phyloP scores from a whole-genome alignment of 2,113 vertebrate species.

The Pitta sordida region DNA sequence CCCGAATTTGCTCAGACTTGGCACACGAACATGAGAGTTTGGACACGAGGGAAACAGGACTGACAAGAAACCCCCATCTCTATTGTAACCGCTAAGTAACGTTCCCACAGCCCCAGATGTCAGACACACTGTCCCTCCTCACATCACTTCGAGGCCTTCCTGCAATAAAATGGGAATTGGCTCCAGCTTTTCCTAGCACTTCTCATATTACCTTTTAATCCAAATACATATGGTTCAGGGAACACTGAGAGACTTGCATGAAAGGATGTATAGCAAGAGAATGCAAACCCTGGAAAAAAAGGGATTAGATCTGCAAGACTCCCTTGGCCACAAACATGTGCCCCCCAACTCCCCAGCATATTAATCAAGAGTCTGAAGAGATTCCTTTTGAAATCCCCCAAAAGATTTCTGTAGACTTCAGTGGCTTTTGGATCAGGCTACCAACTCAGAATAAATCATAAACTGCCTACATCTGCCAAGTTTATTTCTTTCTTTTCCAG shows the following conservation, averaged over 20 bases:
- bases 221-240: slow-evolving; percentile 46
- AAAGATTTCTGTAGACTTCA: slow-evolving; percentile 40
- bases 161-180: slow-evolving; percentile 43
- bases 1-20: background rate
- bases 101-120: background rate
- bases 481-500: slow-evolving; percentile 47
- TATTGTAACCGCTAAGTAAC: background rate
- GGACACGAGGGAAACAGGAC: background rate
- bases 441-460: slow-evolving; percentile 56
- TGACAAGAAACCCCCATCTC: background rate
- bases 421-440: slow-evolving; percentile 41
- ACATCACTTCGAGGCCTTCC: slow-evolving; percentile 1
- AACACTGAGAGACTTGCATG: slow-evolving; percentile 18
- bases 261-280: slow-evolving; percentile 35
- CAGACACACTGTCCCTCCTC: background rate
- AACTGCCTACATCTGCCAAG: slow-evolving; percentile 44
- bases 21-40: background rate
- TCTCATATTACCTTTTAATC: slow-evolving; percentile 58
- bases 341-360: slow-evolving; percentile 2
- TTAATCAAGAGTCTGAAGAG: slow-evolving; percentile 46
- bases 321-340: background rate
- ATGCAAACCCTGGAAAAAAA: slow-evolving; percentile 15
- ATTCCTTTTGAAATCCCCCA: slow-evolving; percentile 43
- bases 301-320: slow-evolving; percentile 23
- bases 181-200: slow-evolving; percentile 26